Evolutionary conservation across 2,113 vertebrate species (phyloP), one percentile per base, ranked within the genome.

Genomic region (Cervus canadensis): DNA sequence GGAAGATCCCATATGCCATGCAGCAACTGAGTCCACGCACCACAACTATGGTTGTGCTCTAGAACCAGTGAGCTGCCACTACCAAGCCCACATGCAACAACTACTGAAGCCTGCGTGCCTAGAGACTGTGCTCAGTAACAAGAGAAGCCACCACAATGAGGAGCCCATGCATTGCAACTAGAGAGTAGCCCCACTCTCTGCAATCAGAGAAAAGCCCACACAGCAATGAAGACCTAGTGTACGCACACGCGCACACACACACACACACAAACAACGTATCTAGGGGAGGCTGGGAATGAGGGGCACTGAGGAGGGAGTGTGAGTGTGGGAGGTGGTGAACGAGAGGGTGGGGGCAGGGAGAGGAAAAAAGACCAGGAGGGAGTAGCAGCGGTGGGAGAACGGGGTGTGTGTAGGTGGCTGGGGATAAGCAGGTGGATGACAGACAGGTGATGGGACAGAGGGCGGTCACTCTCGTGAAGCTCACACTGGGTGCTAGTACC

Each of bases 341-440:
- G 5, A 7, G n/a, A 26, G 15, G 10, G 26, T 76, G 1, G 54
- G 43, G 23, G 17, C 8, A 33, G 36, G 1, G 36, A 43, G 33
- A 43, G 28, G 26, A 8, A 4, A 8, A 30, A 19, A 40, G n/a
- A 23, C 17, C 25, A 23, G 11, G 40, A 15, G 7, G 16, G 19
- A 9, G 21, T 5, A 25, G 21, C 3, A 16, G 43, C 10, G 3
- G 30, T 0, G 11, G 23, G 23, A 43, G 2, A 79, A 10, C 14
- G 4, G 43, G 6, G 17, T 28, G n/a, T 0, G 2, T 12, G 30
- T 25, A 33, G 28, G 28, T n/a, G 28, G 28, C 6, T 62, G 33
- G 3, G 26, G 7, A 10, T 45, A 15, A 40, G 23, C 0, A 2
- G 64, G n/a, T n/a, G 56, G 28, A 17, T 2, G 19, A 67, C 19